Evolutionary conservation across 2,113 vertebrate genomes (phyloP), one percentile per base, ranked within the genome.

Genomic region (Marcusenius ussheri): DNA sequence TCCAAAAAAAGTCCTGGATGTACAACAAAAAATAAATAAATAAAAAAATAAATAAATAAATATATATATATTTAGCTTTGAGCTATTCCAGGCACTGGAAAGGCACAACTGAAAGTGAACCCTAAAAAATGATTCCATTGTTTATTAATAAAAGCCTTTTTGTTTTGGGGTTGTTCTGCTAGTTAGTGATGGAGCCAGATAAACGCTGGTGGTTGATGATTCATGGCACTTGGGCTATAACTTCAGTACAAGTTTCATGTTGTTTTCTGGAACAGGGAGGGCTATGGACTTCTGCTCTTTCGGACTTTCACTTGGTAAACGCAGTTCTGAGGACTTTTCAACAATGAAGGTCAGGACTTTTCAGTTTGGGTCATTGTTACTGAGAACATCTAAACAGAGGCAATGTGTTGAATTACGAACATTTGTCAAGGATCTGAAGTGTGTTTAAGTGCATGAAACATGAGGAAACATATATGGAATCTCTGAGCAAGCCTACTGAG

Each of bases 261-360:
- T 74, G 51, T 46, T 74, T 74, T 88, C 35, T 74, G 13, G 35
- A 49, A 24, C 17, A 90, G 91, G 17, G 88, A 91, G 90, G 90
- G 91, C n/a, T 45, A 46, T 62, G 56, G 56, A 62, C 24, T 27
- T 66, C 58, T 62, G 56, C 24, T 31, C 62, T 13, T 70, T 70
- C 6, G 9, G 51, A 74, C 62, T 46, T 35, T 74, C 9, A 88
- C 88, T 31, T 45, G 39, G 51, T 42, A 31, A 62, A 56, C 10
- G 9, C 89, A 21, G 27, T 24, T 51, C 47, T 50, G 89, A 49
- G 89, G 92, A 89, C 77, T 90, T 92, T 89, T 91, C 91, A 91
- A 90, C 90, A 90, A 92, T 91, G 91, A 87, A 74, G 66, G 87
- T 86, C 88, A 80, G 90, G 90, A 45, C 46, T 86, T 62, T 50